phyloP scores from a whole-genome alignment of 2,888 invertebrate species.

The Cryptus viduatorius region DNA sequence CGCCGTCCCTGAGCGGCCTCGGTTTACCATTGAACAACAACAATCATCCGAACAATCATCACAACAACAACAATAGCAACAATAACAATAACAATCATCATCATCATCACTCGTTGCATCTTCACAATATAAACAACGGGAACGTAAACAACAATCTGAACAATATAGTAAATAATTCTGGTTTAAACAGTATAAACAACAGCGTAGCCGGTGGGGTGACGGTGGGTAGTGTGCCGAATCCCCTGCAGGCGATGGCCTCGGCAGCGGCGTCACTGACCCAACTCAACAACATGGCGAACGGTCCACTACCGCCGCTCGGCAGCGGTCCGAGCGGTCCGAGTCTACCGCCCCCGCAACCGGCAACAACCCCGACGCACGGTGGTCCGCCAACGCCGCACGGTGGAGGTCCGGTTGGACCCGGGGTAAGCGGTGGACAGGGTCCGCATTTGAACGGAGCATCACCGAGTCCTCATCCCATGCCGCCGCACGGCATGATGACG shows the following conservation, averaged over 20 bases:
- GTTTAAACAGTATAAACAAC: slow-evolving; percentile 73
- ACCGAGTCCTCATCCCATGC: slow-evolving; percentile 83
- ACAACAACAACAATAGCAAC: slow-evolving; percentile 51
- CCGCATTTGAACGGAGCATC: slow-evolving; percentile 83
- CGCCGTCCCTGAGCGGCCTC: slow-evolving; percentile 78
- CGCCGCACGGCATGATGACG: slow-evolving; percentile 83
- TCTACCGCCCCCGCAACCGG: slow-evolving; percentile 82
- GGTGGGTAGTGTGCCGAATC: slow-evolving; percentile 77
- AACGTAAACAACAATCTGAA: slow-evolving; percentile 52
- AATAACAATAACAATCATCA: slow-evolving; percentile 77
- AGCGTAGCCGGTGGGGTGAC: slow-evolving; percentile 66
- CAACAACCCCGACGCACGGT: slow-evolving; percentile 83
- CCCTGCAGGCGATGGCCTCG: slow-evolving; percentile 83
- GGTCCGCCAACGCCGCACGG: slow-evolving; percentile 82
- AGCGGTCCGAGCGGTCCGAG: slow-evolving; percentile 80
- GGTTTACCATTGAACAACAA: slow-evolving; percentile 69
- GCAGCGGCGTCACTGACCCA: slow-evolving; percentile 83
- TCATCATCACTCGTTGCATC: slow-evolving; percentile 82
- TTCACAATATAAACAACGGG: slow-evolving; percentile 53
- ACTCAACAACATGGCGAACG: slow-evolving; percentile 84
- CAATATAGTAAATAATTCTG: slow-evolving; percentile 73
- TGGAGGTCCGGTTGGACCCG: slow-evolving; percentile 66
- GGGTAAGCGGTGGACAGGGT: slow-evolving; percentile 73
- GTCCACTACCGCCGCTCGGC: slow-evolving; percentile 82
- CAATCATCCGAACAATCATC: slow-evolving; percentile 62